Evolutionary conservation across 2,888 invertebrate species (phyloP).

Genomic region (Heliconius hortense): DNA sequence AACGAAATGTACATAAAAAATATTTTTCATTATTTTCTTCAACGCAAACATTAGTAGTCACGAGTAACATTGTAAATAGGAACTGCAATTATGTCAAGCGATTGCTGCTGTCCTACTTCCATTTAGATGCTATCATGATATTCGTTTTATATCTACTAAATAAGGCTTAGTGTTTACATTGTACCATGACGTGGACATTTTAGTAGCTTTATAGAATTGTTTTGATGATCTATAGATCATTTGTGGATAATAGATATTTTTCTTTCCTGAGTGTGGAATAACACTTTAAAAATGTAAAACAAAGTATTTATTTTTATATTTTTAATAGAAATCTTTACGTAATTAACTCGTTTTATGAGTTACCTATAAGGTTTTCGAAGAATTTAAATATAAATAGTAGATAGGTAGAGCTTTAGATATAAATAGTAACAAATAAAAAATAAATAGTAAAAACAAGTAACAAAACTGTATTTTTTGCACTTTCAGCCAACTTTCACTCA

Average conservation of each 20-base stretch:
- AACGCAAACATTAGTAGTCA: conserved; percentile 15
- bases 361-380: too few species aligned
- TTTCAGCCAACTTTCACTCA: neutral
- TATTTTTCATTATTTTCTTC: neutral
- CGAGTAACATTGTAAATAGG: conserved; percentile 33
- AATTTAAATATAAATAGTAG: too few species aligned
- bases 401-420: too few species aligned
- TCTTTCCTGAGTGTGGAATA: too few species aligned
- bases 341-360: too few species aligned
- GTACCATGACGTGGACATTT: neutral
- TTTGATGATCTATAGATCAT: neutral
- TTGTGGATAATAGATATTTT: neutral
- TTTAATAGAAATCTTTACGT: too few species aligned
- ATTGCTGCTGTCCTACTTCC: conserved; percentile 36
- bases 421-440: too few species aligned
- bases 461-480: too few species aligned
- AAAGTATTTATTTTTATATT: neutral
- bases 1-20: neutral
- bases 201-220: neutral
- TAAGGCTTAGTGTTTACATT: conserved; percentile 6
- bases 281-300: too few species aligned
- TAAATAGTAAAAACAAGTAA: too few species aligned
- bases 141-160: conserved; percentile 23
- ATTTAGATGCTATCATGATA: conserved; percentile 37
- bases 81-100: conserved; percentile 33